Conservation (phyloP, 1,140 invertebrate genomes). For the Subanguina moxae region DNA sequence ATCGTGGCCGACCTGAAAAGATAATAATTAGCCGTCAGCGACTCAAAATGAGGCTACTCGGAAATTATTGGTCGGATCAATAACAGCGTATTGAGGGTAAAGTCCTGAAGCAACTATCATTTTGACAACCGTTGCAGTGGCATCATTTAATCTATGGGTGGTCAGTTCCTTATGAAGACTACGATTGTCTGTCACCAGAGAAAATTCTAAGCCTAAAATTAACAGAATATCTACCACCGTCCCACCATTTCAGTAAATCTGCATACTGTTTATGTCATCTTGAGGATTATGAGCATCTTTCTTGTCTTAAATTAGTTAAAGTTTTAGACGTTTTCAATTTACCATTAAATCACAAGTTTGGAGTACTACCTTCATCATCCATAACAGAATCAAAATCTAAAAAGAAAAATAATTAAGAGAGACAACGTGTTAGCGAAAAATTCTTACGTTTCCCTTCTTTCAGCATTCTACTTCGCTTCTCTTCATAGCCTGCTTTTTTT, state of each 20-base stretch:
- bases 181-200: slow-evolving; percentile 24
- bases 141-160: slow-evolving; percentile 29
- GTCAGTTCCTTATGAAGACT: slow-evolving; percentile 24
- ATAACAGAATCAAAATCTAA: slow-evolving; percentile 39
- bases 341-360: neutral
- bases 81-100: slow-evolving; percentile 42
- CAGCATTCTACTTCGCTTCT: slow-evolving; percentile 23
- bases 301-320: slow-evolving; percentile 1
- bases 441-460: slow-evolving; percentile 27
- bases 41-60: neutral
- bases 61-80: slow-evolving; percentile 30
- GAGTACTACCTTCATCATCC: slow-evolving; percentile 10
- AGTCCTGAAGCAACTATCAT: slow-evolving; percentile 35
- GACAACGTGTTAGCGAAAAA: neutral
- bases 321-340: neutral
- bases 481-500: slow-evolving; percentile 29
- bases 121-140: slow-evolving; percentile 23
- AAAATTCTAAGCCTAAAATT: slow-evolving; percentile 28
- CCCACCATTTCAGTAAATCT: too few relatives aligned
- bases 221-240: too few relatives aligned
- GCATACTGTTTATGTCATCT: slow-evolving; percentile 13
- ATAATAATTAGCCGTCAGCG: neutral
- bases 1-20: slow-evolving; percentile 20
- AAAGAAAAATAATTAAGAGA: neutral
- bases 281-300: slow-evolving; percentile 1